Percentiles rank a stretch among this genome's conserved stretches.
Evolutionary conservation across 2,888 invertebrate genomes (phyloP).

Genomic region (Rotaria macrura): DNA sequence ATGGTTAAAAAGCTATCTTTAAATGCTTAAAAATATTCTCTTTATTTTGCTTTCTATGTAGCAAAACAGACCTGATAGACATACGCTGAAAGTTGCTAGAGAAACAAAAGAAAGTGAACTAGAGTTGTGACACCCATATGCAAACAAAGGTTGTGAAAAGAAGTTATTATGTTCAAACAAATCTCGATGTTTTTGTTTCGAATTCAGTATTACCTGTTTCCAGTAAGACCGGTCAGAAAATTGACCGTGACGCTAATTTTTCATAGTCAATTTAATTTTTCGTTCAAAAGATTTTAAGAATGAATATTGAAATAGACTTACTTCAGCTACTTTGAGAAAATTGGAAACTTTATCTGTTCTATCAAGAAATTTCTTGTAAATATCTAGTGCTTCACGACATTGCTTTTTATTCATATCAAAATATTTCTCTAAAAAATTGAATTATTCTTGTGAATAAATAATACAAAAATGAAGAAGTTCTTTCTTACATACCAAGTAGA

Average conservation of each 20-base stretch:
- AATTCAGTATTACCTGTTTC: not conserved
- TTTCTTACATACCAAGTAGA: slow-evolving; percentile 63
- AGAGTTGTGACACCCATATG: not conserved
- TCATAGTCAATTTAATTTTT: not conserved
- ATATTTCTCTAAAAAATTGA: slow-evolving; percentile 67
- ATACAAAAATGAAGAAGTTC: no score
- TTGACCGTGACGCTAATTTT: not conserved
- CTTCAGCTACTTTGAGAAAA: slow-evolving; percentile 70
- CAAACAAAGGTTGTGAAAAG: not conserved
- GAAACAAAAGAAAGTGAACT: not conserved
- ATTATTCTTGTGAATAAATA: no score
- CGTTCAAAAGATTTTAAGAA: slow-evolving; percentile 24
- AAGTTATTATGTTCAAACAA: not conserved
- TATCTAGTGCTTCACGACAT: slow-evolving; percentile 87
- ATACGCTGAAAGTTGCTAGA: not conserved
- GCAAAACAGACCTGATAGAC: slow-evolving; percentile 28
- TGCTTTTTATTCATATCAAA: slow-evolving; percentile 99
- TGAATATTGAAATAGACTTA: slow-evolving; percentile 38
- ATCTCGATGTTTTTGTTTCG: not conserved
- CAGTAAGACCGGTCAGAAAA: not conserved
- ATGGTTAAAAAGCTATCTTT: not conserved
- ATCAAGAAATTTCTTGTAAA: slow-evolving; percentile 94
- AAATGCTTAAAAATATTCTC: not conserved
- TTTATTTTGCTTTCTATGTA: not conserved
- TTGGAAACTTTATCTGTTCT: slow-evolving; percentile 96